These are phyloP conservation scores for Jacana jacana DNA, from an alignment of 2,113 vertebrate genomes.

Conservation along the genomic window DNA sequence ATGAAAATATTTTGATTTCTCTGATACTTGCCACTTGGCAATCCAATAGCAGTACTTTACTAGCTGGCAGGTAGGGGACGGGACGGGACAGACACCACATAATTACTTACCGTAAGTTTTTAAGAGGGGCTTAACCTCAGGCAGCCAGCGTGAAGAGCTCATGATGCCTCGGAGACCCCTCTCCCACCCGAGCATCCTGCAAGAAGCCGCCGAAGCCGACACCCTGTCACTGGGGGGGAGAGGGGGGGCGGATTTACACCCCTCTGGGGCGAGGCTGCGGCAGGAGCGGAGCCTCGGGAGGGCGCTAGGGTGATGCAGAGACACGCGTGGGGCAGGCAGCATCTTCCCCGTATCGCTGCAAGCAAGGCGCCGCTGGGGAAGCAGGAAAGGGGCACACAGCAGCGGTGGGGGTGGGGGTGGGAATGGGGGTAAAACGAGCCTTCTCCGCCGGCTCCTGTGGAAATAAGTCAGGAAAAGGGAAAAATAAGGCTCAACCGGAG, in stretches of 20 bases:
- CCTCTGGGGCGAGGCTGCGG: neutral
- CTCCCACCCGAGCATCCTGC: neutral
- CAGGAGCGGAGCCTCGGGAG: slow-evolving; percentile 13
- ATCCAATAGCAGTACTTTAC: neutral
- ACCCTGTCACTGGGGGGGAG: fast-evolving
- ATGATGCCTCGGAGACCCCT: neutral
- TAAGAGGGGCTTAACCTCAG: neutral
- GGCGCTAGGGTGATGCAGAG: slow-evolving; percentile 18
- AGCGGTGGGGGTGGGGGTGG: neutral
- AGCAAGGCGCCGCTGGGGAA: neutral
- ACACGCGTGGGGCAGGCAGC: slow-evolving; percentile 34
- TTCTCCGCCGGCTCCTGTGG: neutral
- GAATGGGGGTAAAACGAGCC: neutral
- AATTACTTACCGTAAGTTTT: neutral
- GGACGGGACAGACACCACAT: too few species aligned
- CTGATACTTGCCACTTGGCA: neutral
- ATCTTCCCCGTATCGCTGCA: neutral
- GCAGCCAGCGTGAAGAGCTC: neutral
- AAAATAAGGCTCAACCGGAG: fast-evolving
- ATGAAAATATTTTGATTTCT: neutral
- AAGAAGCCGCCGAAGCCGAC: neutral
- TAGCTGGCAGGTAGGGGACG: neutral
- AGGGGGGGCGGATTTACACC: neutral
- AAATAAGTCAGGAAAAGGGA: neutral
- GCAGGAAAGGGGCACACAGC: neutral